These are phyloP conservation scores for Phylloscopus trochilus DNA, from an alignment of 2,113 vertebrate species.

Conservation along the genomic window DNA sequence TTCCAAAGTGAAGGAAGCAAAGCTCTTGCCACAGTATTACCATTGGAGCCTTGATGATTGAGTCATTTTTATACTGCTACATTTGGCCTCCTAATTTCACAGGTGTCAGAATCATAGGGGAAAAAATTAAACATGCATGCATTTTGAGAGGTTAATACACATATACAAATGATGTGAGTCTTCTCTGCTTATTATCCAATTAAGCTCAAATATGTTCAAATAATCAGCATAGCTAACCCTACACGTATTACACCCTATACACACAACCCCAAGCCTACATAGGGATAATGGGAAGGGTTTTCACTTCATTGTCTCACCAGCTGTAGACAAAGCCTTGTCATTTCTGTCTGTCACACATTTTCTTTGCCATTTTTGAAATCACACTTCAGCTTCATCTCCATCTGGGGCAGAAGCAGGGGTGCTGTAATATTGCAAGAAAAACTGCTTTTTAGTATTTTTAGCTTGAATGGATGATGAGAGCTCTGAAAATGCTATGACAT, in stretches of 20 bases:
- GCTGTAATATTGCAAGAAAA: slow-evolving; percentile 12
- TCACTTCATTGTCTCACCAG: slow-evolving; percentile 58
- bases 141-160: not conserved
- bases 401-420: slow-evolving; percentile 25
- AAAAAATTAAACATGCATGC: not conserved
- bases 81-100: not conserved
- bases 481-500: slow-evolving; percentile 15
- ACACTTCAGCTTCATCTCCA: slow-evolving; percentile 63
- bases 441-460: not conserved
- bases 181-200: not conserved
- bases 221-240: not conserved
- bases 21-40: not conserved
- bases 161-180: not conserved
- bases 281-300: slow-evolving; percentile 60
- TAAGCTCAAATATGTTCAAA: not conserved
- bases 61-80: not conserved
- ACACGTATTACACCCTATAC: not conserved
- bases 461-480: not conserved
- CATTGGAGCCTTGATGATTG: not conserved
- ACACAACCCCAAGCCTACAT: not conserved
- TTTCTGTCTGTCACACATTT: slow-evolving; percentile 69
- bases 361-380: slow-evolving; percentile 66
- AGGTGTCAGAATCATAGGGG: not conserved
- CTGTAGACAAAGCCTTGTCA: slow-evolving; percentile 68
- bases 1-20: not conserved